Evolutionary conservation across 2,113 vertebrate genomes (phyloP).

Genomic region (Gasterosteus nipponicus): DNA sequence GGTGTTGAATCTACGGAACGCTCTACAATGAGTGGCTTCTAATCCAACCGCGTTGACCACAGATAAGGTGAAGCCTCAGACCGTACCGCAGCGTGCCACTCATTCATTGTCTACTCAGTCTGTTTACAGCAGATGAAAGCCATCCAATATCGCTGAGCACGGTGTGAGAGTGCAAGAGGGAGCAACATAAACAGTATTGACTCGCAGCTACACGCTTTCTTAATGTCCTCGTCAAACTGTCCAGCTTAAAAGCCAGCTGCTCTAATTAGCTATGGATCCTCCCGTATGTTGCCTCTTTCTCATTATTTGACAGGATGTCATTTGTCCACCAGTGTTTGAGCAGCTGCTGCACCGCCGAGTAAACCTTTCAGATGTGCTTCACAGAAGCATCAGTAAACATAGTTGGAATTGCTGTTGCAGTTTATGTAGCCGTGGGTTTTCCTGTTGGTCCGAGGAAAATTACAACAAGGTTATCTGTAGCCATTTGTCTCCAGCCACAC

Average conservation of each 20-base stretch:
- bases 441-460: constrained; percentile 8
- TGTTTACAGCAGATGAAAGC: constrained; percentile 66
- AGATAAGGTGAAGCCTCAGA: constrained; percentile 31
- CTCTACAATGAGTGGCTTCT: constrained; percentile 47
- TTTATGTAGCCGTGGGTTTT: constrained; percentile 51
- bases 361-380: constrained; percentile 38
- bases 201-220: constrained; percentile 64
- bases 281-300: constrained; percentile 56
- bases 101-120: constrained; percentile 56
- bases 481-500: not conserved
- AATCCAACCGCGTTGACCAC: constrained; percentile 49
- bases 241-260: constrained; percentile 74
- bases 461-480: not conserved
- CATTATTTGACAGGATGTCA: constrained; percentile 71
- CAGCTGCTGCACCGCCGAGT: constrained; percentile 65
- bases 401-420: constrained; percentile 4
- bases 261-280: constrained; percentile 85
- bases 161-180: constrained; percentile 43
- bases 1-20: constrained; percentile 7
- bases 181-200: constrained; percentile 75
- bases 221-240: constrained; percentile 79
- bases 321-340: constrained; percentile 74
- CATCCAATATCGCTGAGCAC: constrained; percentile 71
- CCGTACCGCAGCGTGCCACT: constrained; percentile 10
- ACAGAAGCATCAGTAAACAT: constrained; percentile 33